phyloP scores from a whole-genome alignment of 2,113 vertebrate species.

The Tauraco erythrolophus region DNA sequence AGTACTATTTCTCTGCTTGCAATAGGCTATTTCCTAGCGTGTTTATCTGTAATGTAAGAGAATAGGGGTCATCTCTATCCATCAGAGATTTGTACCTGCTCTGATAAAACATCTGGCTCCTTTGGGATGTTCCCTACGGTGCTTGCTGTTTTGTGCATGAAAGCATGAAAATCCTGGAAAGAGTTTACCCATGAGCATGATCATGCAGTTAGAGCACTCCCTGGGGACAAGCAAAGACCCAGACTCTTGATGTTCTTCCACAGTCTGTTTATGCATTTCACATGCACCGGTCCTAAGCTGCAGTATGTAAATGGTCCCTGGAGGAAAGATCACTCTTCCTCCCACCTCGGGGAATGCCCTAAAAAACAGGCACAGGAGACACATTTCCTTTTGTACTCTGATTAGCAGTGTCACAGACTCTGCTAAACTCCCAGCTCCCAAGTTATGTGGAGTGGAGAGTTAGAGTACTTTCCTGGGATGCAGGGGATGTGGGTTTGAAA shows the following conservation, averaged over 20 bases:
- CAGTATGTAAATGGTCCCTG: neutral
- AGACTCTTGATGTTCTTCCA: neutral
- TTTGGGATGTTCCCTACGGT: neutral
- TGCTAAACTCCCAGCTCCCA: neutral
- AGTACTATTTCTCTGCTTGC: neutral
- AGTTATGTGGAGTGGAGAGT: neutral
- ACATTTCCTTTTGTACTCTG: neutral
- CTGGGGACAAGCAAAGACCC: neutral
- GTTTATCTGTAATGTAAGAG: accelerated
- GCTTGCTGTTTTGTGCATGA: neutral
- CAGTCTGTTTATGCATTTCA: neutral
- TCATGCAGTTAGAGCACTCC: neutral
- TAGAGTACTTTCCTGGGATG: neutral
- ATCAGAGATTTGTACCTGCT: neutral
- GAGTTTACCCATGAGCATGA: neutral
- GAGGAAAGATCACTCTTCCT: neutral
- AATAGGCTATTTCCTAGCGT: neutral
- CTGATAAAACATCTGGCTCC: neutral
- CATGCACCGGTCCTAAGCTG: neutral
- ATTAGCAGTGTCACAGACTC: neutral
- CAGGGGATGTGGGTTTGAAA: neutral
- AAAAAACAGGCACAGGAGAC: neutral
- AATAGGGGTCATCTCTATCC: neutral
- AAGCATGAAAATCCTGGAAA: conserved; percentile 2
- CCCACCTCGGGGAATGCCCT: neutral